phyloP scores from a whole-genome alignment of 2,888 invertebrate genomes.

The Alloplasta piceator region DNA sequence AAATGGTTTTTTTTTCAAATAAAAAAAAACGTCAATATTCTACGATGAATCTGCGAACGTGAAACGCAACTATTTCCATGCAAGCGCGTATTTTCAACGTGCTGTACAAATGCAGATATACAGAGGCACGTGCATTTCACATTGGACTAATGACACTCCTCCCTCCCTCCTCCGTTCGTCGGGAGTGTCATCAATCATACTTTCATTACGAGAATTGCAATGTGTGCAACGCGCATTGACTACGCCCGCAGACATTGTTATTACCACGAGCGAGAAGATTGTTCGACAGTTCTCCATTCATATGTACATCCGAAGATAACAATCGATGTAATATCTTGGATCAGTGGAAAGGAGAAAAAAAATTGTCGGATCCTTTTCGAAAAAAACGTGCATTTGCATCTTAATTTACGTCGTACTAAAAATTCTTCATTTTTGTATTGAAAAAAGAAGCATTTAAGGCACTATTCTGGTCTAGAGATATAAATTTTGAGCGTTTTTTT shows the following conservation, averaged over 20 bases:
- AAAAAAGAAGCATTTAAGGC: no score
- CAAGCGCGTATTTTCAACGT: slow-evolving; percentile 2
- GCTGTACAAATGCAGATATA: slow-evolving; percentile 9
- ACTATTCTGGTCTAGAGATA: no score
- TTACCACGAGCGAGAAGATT: slow-evolving; percentile 49
- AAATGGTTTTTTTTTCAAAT: no score
- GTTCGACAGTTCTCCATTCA: slow-evolving; percentile 30
- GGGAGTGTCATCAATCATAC: slow-evolving; percentile 82
- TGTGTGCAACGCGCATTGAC: slow-evolving; percentile 76
- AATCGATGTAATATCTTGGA: slow-evolving; percentile 35
- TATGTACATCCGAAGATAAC: slow-evolving; percentile 31
- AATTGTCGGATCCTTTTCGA: background rate
- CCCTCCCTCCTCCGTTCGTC: slow-evolving; percentile 64
- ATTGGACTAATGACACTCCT: slow-evolving; percentile 78
- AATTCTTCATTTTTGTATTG: background rate
- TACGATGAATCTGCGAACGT: background rate
- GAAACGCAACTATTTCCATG: slow-evolving; percentile 16
- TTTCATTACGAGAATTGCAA: slow-evolving; percentile 82
- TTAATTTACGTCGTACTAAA: no score
- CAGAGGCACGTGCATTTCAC: slow-evolving; percentile 59
- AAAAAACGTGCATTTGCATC: background rate
- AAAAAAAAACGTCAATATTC: no score
- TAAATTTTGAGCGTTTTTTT: no score
- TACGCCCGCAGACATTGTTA: slow-evolving; percentile 75
- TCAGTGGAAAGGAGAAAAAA: background rate